phyloP scores from a whole-genome alignment of 2,797 vertebrate species.

The Kryptopterus vitreolus region DNA sequence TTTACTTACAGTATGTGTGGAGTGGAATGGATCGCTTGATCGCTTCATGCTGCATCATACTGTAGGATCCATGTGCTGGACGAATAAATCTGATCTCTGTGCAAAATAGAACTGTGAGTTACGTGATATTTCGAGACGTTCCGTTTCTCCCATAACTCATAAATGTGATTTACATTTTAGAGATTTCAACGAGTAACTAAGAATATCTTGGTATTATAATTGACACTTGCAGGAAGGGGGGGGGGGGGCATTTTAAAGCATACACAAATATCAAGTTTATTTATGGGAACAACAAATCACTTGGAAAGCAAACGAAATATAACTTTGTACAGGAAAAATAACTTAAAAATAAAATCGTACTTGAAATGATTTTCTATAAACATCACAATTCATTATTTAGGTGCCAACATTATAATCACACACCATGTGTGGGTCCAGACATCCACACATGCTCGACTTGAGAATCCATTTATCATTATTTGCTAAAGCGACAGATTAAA shows the following conservation, averaged over 20 bases:
- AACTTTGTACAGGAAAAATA: not conserved
- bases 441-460: not conserved
- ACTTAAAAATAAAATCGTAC: not conserved
- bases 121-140: not conserved
- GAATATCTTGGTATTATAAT: not conserved
- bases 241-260: no score
- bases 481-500: slow-evolving; percentile 9
- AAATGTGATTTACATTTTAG: not conserved
- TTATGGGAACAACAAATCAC: slow-evolving; percentile 8
- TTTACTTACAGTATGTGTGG: slow-evolving; percentile 13
- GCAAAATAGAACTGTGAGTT: not conserved
- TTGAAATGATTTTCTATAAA: slow-evolving; percentile 3
- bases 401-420: slow-evolving; percentile 18
- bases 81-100: not conserved
- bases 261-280: slow-evolving; percentile 34
- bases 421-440: slow-evolving; percentile 25
- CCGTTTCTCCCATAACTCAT: not conserved
- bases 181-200: not conserved
- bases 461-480: slow-evolving; percentile 5
- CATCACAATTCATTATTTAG: slow-evolving; percentile 17
- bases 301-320: not conserved
- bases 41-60: not conserved
- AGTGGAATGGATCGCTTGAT: not conserved
- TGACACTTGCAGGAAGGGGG: no score
- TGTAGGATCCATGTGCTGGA: not conserved